Base-by-base conservation (phyloP, 64 coral and sea anemone species). In the Stichodactyla helianthus region DNA sequence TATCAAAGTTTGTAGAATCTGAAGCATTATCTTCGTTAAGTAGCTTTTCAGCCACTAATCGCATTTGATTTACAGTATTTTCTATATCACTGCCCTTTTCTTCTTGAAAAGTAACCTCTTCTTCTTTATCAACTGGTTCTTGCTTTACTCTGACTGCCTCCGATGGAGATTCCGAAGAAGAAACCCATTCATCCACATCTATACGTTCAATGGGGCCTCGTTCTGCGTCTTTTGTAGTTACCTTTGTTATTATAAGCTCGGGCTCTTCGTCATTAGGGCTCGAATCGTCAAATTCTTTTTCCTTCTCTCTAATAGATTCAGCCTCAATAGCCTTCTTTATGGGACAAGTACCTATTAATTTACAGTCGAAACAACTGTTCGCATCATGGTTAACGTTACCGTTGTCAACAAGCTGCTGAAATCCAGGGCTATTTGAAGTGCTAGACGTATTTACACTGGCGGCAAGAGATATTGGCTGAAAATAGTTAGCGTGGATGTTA, bases 151-250 rank as follows among this genome's bases (percentile, higher is more conserved):
- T 14, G 18, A 81, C 52, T 20, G 17, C 3, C 16, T 51, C 50
- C 0, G 12, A 20, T 14, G 19, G 11, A 54, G 31, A 52, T 5
- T 19, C 35, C 16, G 78, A 51, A 51, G 35, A 52, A 51, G 5
- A 23, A 54, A 53, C 52, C 78, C 78, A 81, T 16, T 81, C 78
- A 52, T 81, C 78, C 14, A 81, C 78, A 54, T 81, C 78, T 52
- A 81, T 81, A 0, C 78, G 78, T 54, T 81, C 78, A 53, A 81
- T 81, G 6, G 78, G 78, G 16, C 78, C 78, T 7, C 78, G 35
- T 54, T 81, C 78, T 28, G 15, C 78, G 20, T 81, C 78, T 22
- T 81, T 81, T n/a, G 78, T 81, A 12, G 78, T 81, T 6, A 81
- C 78, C 14, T 81, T 81, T 6, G 78, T 81, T 81, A 81, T 81